Percentiles rank a stretch among this genome's conserved stretches.
Evolutionary conservation across 2,797 vertebrate species (phyloP).

Genomic region (Todus mexicanus): DNA sequence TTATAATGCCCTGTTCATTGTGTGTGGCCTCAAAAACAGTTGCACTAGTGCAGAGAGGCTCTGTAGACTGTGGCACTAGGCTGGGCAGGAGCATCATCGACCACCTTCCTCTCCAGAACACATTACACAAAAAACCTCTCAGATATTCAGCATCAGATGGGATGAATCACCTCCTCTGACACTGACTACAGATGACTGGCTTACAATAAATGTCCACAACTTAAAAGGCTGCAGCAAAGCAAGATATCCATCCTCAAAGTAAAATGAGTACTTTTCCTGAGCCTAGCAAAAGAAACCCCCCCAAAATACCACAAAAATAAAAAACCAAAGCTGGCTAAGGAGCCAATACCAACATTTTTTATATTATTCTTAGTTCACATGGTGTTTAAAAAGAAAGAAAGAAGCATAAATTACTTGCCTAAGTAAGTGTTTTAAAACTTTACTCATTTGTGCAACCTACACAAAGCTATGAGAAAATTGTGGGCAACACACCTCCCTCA

Average conservation of each 20-base stretch:
- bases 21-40: background rate
- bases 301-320: background rate
- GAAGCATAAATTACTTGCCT: background rate
- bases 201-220: background rate
- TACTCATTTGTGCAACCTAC: background rate
- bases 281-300: background rate
- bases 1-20: background rate
- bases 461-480: background rate
- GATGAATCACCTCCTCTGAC: slow-evolving; percentile 35
- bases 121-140: slow-evolving; percentile 11
- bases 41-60: background rate
- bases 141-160: background rate
- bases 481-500: background rate
- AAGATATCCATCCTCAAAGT: background rate
- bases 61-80: background rate
- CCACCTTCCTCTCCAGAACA: background rate
- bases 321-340: background rate
- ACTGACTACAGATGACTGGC: slow-evolving; percentile 24
- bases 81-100: background rate
- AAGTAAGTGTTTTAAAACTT: background rate
- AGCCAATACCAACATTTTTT: background rate
- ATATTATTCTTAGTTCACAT: background rate
- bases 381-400: background rate
- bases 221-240: background rate
- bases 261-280: background rate